These are phyloP conservation scores for Machaerirhynchus nigripectus DNA, from an alignment of 2,113 vertebrate genomes.

Conservation along the genomic window DNA sequence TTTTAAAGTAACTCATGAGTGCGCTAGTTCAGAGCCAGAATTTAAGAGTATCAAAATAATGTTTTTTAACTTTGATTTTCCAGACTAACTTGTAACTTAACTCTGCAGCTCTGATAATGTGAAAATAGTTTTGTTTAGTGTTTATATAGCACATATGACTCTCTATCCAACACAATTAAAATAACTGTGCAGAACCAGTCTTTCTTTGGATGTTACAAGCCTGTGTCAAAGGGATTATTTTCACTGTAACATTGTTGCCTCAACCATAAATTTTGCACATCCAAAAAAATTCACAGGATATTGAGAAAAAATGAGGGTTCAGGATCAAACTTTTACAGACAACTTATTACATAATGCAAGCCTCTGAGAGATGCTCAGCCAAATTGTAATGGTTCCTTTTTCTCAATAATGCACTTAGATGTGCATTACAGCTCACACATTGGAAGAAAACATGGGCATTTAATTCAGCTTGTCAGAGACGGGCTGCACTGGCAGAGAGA, in stretches of 20 bases:
- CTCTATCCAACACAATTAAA: background rate
- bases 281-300: background rate
- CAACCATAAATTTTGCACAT: background rate
- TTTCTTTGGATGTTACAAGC: background rate
- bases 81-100: background rate
- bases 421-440: background rate
- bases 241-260: background rate
- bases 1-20: background rate
- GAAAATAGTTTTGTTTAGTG: background rate
- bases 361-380: background rate
- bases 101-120: background rate
- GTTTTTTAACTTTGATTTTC: background rate
- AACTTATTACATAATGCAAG: background rate
- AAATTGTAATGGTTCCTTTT: background rate
- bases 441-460: background rate
- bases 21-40: background rate
- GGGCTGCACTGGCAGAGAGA: background rate
- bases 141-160: background rate
- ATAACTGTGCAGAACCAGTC: background rate
- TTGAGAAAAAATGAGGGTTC: background rate
- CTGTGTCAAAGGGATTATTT: background rate
- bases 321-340: background rate
- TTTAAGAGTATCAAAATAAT: background rate
- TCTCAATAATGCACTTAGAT: background rate
- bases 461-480: constrained; percentile 12